These are phyloP conservation scores for Prietella phreatophila DNA, from an alignment of 2,113 vertebrate species.

Conservation along the genomic window DNA sequence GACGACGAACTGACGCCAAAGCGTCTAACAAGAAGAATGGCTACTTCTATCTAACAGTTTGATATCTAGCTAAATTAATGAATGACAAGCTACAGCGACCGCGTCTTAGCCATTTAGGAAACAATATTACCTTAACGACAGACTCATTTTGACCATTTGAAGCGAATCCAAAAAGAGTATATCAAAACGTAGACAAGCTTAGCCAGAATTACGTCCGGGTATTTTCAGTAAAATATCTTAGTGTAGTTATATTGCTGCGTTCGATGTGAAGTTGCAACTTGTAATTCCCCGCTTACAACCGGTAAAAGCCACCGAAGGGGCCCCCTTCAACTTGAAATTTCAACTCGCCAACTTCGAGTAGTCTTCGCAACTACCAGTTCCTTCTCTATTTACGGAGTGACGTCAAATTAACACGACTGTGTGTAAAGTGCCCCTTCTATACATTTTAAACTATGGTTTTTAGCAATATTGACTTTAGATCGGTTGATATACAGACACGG, in stretches of 20 bases:
- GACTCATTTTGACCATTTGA: conserved; percentile 58
- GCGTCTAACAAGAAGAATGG: background rate
- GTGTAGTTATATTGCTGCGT: background rate
- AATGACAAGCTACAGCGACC: background rate
- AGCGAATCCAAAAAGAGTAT: background rate
- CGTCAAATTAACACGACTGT: too few species aligned
- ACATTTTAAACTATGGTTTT: too few species aligned
- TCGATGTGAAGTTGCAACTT: background rate
- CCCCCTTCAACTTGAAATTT: background rate
- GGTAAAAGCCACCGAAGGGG: background rate
- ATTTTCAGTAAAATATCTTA: background rate
- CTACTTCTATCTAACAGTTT: background rate
- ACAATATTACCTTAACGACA: conserved; percentile 64
- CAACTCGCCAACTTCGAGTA: background rate
- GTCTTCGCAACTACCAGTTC: background rate
- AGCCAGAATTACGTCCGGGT: background rate
- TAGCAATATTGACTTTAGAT: too few species aligned
- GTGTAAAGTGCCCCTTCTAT: too few species aligned
- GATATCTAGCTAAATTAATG: background rate
- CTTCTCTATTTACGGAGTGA: too few species aligned
- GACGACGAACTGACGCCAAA: background rate
- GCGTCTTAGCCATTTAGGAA: background rate
- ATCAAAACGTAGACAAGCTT: background rate
- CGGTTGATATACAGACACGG: too few species aligned
- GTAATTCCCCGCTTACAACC: background rate